Evolutionary conservation across 2,797 vertebrate species (phyloP).

Genomic region (Sebastes aleutianus): DNA sequence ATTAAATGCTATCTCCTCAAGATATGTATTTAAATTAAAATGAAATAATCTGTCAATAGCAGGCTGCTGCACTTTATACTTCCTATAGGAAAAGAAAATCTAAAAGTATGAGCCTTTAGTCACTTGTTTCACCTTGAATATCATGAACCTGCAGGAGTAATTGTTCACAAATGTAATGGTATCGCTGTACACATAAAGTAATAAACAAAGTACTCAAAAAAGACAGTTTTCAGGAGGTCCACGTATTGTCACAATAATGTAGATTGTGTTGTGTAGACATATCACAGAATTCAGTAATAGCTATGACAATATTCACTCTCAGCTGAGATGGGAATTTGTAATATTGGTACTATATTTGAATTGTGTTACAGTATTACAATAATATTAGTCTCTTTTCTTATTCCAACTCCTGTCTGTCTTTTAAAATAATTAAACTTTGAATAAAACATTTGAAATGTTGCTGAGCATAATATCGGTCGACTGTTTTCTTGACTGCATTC

Average conservation of each 20-base stretch:
- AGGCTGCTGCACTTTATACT: not conserved
- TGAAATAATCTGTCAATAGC: not conserved
- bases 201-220: not conserved
- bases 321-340: not conserved
- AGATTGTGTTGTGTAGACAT: not conserved
- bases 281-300: not conserved
- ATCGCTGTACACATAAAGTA: not conserved
- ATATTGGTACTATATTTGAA: not conserved
- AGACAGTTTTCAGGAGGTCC: not conserved
- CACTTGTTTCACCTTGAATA: not conserved
- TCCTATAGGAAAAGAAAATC: not conserved
- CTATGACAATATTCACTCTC: not conserved
- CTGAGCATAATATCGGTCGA: not conserved
- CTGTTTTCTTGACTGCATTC: conserved; percentile 10
- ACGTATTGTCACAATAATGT: not conserved
- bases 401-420: not conserved
- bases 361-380: not conserved
- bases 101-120: too few species aligned
- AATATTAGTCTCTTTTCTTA: not conserved
- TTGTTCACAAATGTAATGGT: not conserved
- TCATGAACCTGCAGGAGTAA: not conserved
- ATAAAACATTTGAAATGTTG: conserved; percentile 26
- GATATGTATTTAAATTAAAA: not conserved
- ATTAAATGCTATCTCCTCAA: not conserved
- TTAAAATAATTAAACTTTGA: conserved; percentile 14